phyloP scores from a whole-genome alignment of 2,797 vertebrate genomes.

The Coendou prehensilis region DNA sequence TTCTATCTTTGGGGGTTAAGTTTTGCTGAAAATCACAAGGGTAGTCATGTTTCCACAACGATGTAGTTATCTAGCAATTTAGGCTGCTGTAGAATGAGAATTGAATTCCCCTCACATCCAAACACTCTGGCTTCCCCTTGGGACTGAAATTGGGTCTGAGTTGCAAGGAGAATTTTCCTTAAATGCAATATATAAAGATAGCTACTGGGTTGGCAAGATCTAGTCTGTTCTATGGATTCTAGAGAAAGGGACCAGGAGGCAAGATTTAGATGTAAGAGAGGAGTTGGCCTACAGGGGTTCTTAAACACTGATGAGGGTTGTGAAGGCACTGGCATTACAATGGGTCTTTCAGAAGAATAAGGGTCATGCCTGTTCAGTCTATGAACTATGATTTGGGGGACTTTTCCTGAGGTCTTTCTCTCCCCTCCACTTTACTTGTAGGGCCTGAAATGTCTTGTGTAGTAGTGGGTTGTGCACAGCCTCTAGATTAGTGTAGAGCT shows the following conservation, averaged over 20 bases:
- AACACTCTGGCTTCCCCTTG: not conserved
- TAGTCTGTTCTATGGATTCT: not conserved
- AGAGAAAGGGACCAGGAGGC: not conserved
- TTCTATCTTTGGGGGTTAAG: not conserved
- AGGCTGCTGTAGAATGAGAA: not conserved
- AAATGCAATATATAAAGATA: not conserved
- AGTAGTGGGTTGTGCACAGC: not conserved
- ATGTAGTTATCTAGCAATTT: not conserved
- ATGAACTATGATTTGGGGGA: not conserved
- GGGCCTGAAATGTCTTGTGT: not conserved
- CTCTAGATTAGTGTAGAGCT: not conserved
- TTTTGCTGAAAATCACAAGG: constrained; percentile 22
- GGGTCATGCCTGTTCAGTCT: not conserved
- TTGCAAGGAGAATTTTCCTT: not conserved
- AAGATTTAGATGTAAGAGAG: not conserved
- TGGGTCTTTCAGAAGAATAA: not conserved
- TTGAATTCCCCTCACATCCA: not conserved
- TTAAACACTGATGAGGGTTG: not conserved
- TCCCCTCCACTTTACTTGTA: not conserved
- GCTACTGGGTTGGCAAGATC: not conserved
- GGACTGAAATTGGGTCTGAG: constrained; percentile 11
- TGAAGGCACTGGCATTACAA: not conserved
- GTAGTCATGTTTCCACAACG: not conserved
- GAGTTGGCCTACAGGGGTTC: not conserved
- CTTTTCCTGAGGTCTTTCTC: not conserved